Base-by-base conservation (phyloP, 2,113 vertebrate genomes). In the Myodes glareolus region DNA sequence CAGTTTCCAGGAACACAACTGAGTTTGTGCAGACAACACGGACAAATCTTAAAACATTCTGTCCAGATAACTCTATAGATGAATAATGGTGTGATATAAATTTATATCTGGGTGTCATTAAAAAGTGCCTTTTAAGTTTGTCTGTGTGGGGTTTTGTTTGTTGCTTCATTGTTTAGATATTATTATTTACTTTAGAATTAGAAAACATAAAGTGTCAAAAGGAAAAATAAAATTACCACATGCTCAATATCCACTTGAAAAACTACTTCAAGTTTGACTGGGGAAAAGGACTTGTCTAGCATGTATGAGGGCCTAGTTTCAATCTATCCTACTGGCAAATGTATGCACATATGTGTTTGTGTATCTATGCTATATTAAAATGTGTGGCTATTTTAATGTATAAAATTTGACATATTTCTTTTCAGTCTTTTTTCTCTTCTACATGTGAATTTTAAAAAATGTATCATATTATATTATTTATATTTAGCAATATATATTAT, bases 191-290 rank as follows among this genome's bases (percentile, higher is more conserved):
- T 58, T 95, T 89, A 91, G 4, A 67, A 91, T 85, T 86, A 31
- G n/a, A 85, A 92, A 94, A 86, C 55, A 72, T 3, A 95, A 55
- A 89, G 82, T 19, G 86, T 78, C 7, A 73, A 87, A 61, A 67
- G 29, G 68, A 96, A 93, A 95, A 86, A 73, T 92, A 25, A 88
- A 95, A 76, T 95, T 52, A 89, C 9, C 9, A 77, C 42, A 86
- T 63, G 73, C 52, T 36, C 88, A 45, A 58, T 11, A 87, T 7
- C 5, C 52, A 78, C 17, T 25, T 36, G 33, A 61, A 33, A 88
- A 89, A 87, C 84, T 73, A 31, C 17, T 67, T 3, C 27, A 63
- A 75, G 31, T 50, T 50, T 19, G 8, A 23, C 31, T 50, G 17
- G 29, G 29, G 45, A 4, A 16, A 88, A 88, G 47, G 25, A 52